phyloP scores from a whole-genome alignment of 1,140 invertebrate genomes.

The Diplogasteroides magnus region DNA sequence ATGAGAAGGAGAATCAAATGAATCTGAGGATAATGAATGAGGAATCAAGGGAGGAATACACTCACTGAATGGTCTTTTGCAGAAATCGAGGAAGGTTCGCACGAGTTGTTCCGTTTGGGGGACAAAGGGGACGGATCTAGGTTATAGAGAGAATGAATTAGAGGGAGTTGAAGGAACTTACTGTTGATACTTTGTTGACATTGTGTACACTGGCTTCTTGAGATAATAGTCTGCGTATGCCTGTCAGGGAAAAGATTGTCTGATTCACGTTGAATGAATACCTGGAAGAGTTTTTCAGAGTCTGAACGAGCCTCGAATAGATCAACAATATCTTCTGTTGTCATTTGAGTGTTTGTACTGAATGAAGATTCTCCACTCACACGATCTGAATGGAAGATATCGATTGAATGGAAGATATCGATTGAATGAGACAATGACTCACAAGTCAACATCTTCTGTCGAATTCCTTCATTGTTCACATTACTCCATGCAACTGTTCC shows the following conservation, averaged over 20 bases:
- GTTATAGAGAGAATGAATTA: too few species aligned
- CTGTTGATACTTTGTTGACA: conserved; percentile 11
- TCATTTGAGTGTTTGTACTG: neutral
- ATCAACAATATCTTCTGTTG: conserved; percentile 11
- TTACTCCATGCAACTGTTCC: conserved; percentile 18
- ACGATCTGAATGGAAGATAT: conserved; percentile 1
- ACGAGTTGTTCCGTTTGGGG: conserved; percentile 14
- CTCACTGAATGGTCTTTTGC: conserved; percentile 2
- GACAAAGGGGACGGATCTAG: conserved; percentile 6
- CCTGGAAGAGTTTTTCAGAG: conserved; percentile 12
- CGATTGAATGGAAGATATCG: conserved; percentile 8
- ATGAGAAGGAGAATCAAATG: neutral
- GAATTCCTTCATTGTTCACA: conserved; percentile 22
- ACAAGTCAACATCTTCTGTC: conserved; percentile 22
- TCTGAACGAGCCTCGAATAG: conserved; percentile 18
- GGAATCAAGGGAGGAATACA: too few species aligned
- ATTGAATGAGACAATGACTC: neutral
- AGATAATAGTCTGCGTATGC: conserved; percentile 21
- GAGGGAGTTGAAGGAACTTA: too few species aligned
- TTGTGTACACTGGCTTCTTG: conserved; percentile 23
- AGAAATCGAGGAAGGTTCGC: conserved; percentile 5
- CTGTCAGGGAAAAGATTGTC: conserved; percentile 5
- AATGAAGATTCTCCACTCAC: neutral
- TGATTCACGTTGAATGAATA: neutral
- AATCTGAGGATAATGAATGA: neutral